Base-by-base conservation (phyloP, 2,113 vertebrate genomes). In the Heterocephalus glaber region DNA sequence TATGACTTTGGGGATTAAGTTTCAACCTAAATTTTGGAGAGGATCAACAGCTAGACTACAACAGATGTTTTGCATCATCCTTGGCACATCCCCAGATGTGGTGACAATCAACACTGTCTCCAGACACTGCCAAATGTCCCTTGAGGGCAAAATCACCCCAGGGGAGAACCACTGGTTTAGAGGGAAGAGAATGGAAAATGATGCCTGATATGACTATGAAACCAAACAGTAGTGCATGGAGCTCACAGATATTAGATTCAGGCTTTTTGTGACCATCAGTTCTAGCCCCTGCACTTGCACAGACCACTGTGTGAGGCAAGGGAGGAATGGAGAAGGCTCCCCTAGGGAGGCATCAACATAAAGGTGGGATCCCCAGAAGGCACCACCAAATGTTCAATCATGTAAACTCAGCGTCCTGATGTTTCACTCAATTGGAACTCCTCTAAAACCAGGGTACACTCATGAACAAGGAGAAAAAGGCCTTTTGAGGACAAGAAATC, bases 311-410 rank as follows among this genome's bases (percentile, higher is more conserved):
- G 3, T 10, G 52, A 7, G 0, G 0, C 2, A 1, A 77, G 33
- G 3, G 19, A 7, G 26, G 41, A 19, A 38, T 1, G 28, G 6
- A 17, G 2, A 30, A 11, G 17, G 16, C 0, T 0, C 16, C 12
- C 35, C 0, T 0, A 3, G 54, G 47, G 12, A 83, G 49, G 81
- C 17, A 47, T 35, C 49, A 5, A 1, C 0, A 0, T 33, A 47
- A 33, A 81, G 44, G 60, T 8, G 2, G 72, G 68, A 16, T 33
- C 22, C 28, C 56, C 30, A 16, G 22, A 74, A 63, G 54, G 35
- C 0, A 3, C 30, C 56, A 10, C 14, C 14, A 0, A 4, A 7
- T 35, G 52, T 86, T 6, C 5, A 1, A 22, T 3, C 14, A 10
- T 4, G 2, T 5, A 3, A 10, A 76, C 20, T 79, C n/a, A 13